A percentile compares a stretch with the other conserved stretches of the same genome.
These are phyloP conservation scores for Vultur gryphus DNA, from an alignment of 2,797 vertebrate genomes.

Conservation along the genomic window DNA sequence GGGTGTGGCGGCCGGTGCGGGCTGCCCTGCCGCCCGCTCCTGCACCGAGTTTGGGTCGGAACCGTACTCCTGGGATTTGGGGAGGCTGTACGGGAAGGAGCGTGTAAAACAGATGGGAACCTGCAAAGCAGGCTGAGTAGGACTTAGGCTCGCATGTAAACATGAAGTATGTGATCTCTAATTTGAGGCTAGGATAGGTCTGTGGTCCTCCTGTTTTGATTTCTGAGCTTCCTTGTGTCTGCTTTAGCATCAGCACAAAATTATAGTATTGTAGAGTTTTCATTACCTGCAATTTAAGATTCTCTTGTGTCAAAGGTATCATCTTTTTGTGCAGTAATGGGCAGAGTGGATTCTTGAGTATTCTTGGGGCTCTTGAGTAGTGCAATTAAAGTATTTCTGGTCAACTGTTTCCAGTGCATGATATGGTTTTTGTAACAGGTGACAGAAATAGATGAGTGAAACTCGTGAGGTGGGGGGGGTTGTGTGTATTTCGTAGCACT, in stretches of 20 bases:
- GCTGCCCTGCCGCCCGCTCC: neutral
- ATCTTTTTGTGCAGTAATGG: rapidly evolving
- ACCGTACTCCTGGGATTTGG: rapidly evolving
- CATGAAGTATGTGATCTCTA: rapidly evolving
- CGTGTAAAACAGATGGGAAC: rapidly evolving
- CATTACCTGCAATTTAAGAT: neutral
- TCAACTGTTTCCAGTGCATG: neutral
- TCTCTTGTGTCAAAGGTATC: neutral
- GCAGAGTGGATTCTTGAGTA: rapidly evolving
- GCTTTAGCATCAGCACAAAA: neutral
- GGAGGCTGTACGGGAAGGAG: neutral
- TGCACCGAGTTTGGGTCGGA: rapidly evolving
- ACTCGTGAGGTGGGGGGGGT: rapidly evolving
- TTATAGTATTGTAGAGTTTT: neutral
- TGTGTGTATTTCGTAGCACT: neutral
- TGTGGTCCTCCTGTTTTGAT: neutral
- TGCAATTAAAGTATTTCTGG: neutral
- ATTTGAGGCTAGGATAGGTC: neutral
- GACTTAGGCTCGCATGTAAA: rapidly evolving
- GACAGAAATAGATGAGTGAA: neutral
- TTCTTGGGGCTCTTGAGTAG: neutral
- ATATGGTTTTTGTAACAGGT: rapidly evolving
- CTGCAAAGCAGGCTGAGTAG: neutral
- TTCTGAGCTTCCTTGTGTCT: neutral
- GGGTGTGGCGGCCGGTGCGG: too few species aligned